Evolutionary conservation across 2,113 vertebrate species (phyloP).

Genomic region (Saccopteryx leptura): DNA sequence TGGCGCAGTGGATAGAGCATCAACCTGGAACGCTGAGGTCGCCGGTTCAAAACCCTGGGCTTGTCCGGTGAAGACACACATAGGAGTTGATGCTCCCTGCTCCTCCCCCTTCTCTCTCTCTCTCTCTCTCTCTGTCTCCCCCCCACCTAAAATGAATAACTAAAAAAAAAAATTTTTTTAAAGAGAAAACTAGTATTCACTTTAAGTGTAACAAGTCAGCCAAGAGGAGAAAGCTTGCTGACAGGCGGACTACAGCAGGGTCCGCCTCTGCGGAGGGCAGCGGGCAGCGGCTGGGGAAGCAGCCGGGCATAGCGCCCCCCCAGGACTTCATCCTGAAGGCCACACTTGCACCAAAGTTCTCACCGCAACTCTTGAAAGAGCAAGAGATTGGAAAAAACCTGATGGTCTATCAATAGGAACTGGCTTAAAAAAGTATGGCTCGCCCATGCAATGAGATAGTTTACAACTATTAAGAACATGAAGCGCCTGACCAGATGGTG

Average conservation of each 20-base stretch:
- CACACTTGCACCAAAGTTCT: background rate
- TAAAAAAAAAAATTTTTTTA: no score
- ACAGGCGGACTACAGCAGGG: background rate
- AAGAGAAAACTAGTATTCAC: background rate
- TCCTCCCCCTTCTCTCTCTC: no score
- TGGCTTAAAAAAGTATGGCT: background rate
- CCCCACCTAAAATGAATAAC: no score
- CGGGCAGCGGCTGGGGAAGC: no score
- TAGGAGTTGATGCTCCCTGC: no score
- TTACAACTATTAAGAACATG: background rate
- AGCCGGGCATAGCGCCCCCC: background rate
- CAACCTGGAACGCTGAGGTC: no score
- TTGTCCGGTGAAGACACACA: no score
- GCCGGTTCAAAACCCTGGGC: no score
- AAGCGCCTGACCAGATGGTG: background rate
- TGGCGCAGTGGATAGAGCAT: no score
- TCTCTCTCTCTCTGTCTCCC: no score
- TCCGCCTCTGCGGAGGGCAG: rapidly evolving
- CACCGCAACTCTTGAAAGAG: background rate
- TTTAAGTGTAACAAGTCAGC: background rate
- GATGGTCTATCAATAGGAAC: background rate
- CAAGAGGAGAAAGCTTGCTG: no score
- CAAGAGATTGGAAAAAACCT: background rate
- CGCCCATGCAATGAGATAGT: background rate
- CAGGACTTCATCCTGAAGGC: background rate